Conservation (phyloP, 2,797 vertebrate species). For the Coregonus suidteri region DNA sequence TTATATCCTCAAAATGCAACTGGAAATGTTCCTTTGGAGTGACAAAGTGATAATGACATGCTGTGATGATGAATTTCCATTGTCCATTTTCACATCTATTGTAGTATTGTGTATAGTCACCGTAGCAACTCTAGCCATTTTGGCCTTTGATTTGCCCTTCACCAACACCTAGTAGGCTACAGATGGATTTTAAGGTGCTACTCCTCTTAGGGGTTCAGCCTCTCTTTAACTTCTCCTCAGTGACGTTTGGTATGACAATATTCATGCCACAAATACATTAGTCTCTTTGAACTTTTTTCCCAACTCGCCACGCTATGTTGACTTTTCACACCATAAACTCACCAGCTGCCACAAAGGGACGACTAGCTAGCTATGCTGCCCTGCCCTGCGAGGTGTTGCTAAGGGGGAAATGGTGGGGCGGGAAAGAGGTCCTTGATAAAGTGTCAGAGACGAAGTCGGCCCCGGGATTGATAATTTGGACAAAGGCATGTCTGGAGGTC, state of each 20-base stretch:
- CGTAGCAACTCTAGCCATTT: background rate
- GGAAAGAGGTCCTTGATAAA: slow-evolving; percentile 11
- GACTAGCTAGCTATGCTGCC: background rate
- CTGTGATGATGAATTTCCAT: too few species aligned
- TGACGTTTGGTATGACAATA: slow-evolving; percentile 45
- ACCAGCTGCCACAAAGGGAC: slow-evolving; percentile 25
- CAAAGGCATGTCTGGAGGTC: slow-evolving; percentile 36
- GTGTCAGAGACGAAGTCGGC: background rate
- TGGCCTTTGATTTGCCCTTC: background rate
- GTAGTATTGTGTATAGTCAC: background rate
- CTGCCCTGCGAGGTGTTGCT: background rate
- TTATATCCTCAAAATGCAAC: background rate
- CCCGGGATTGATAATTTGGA: slow-evolving; percentile 21
- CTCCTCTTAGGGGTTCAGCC: background rate
- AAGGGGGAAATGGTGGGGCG: background rate
- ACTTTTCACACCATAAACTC: slow-evolving; percentile 62
- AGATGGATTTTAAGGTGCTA: background rate
- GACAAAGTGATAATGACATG: background rate
- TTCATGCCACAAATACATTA: slow-evolving; percentile 35
- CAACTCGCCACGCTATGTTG: slow-evolving; percentile 42
- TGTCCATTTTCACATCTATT: background rate
- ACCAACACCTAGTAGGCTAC: background rate
- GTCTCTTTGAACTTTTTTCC: slow-evolving; percentile 25
- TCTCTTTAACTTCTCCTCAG: slow-evolving; percentile 27
- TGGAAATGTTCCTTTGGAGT: background rate